Percentiles rank a stretch among this genome's conserved stretches.
phyloP scores from a whole-genome alignment of 2,888 invertebrate species.

The Cantharis nigra region DNA sequence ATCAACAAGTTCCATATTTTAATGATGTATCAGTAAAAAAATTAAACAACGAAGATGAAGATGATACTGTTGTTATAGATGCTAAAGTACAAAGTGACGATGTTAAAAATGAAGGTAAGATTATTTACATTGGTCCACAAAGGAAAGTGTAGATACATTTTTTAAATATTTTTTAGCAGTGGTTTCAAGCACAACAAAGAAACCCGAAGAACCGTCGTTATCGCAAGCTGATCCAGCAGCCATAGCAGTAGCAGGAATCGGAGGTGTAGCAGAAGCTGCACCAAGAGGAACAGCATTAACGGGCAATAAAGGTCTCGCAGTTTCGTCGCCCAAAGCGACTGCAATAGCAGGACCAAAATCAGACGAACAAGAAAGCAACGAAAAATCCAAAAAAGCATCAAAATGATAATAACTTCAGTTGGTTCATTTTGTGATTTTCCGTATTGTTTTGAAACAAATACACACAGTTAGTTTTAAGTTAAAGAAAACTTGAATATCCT shows the following conservation, averaged over 20 bases:
- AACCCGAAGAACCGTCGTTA: conserved; percentile 40
- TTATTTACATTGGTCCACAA: neutral
- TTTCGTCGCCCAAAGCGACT: conserved; percentile 59
- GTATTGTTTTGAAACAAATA: neutral
- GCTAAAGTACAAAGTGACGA: conserved; percentile 54
- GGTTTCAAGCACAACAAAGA: conserved; percentile 18
- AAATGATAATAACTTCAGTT: conserved; percentile 9
- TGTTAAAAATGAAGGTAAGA: conserved; percentile 36
- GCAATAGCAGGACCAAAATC: conserved; percentile 56
- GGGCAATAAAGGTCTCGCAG: conserved; percentile 57
- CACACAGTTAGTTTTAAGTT: neutral
- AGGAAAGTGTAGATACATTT: neutral
- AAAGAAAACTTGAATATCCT: neutral
- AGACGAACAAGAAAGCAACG: conserved; percentile 10
- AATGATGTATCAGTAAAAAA: neutral
- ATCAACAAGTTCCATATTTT: neutral
- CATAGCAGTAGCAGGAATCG: conserved; percentile 58
- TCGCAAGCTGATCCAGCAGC: conserved; percentile 59
- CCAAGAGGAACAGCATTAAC: conserved; percentile 59
- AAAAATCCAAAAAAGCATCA: neutral
- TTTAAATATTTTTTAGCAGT: conserved; percentile 10
- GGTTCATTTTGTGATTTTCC: neutral
- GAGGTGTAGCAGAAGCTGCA: conserved; percentile 58
- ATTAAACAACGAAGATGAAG: conserved; percentile 49
- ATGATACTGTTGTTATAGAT: conserved; percentile 58